A percentile compares a stretch with the other conserved stretches of the same genome.
These are phyloP conservation scores for Montipora cactus DNA, from an alignment of 64 coral and sea anemone species.

Conservation along the genomic window DNA sequence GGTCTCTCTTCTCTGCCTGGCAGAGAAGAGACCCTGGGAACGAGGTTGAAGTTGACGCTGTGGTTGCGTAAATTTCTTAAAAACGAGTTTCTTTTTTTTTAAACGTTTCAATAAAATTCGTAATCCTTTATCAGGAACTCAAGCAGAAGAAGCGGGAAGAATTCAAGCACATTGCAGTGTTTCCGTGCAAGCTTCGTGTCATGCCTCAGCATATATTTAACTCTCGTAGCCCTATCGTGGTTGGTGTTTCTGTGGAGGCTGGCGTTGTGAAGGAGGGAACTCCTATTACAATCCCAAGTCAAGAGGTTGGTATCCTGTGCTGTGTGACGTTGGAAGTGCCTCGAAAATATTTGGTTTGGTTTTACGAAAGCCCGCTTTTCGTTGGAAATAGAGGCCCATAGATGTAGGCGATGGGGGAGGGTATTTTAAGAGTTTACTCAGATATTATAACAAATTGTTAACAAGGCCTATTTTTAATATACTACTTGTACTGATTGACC, in stretches of 20 bases:
- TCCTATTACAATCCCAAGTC: constrained; percentile 81
- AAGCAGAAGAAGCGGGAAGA: constrained; percentile 98
- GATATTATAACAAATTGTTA: too few relatives aligned
- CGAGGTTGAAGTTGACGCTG: too few relatives aligned
- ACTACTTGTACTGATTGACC: too few relatives aligned
- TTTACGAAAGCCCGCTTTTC: too few relatives aligned
- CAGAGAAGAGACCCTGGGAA: too few relatives aligned
- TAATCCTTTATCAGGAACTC: constrained; percentile 68
- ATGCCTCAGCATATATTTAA: constrained; percentile 95
- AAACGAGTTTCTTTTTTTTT: too few relatives aligned
- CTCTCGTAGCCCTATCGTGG: constrained; percentile 83
- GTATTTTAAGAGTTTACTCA: too few relatives aligned
- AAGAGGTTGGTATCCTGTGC: constrained; percentile 57
- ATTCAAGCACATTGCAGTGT: constrained; percentile 91
- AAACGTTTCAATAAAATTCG: neutral
- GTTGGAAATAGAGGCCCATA: too few relatives aligned
- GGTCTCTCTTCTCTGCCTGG: too few relatives aligned
- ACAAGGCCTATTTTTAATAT: too few relatives aligned
- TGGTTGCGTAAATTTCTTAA: too few relatives aligned
- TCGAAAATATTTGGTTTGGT: neutral
- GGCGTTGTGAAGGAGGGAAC: constrained; percentile 95
- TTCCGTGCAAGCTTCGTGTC: constrained; percentile 96
- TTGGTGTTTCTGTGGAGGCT: constrained; percentile 83
- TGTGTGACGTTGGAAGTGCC: neutral
- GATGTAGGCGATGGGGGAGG: too few relatives aligned